Percentiles rank a stretch among this genome's conserved stretches.
Evolutionary conservation across 2,888 invertebrate genomes (phyloP).

Genomic region (Laothoe populi): DNA sequence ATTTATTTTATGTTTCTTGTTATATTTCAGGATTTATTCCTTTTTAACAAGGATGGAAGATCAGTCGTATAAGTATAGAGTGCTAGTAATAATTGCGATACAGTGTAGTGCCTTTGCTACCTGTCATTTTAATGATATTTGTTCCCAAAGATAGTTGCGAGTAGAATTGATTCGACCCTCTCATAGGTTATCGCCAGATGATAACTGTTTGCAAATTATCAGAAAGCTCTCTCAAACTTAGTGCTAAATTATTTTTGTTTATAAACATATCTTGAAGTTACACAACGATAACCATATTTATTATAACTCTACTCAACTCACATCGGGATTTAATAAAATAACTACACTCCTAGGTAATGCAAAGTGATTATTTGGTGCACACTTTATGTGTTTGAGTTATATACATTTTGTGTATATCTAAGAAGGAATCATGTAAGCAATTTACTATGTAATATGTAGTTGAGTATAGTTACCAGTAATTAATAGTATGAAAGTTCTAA

Average conservation of each 20-base stretch:
- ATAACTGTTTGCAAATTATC: conserved; percentile 55
- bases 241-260: background rate
- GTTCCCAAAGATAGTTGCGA: conserved; percentile 21
- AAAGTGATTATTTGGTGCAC: conserved; percentile 7
- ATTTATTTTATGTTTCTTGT: conserved; percentile 73
- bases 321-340: conserved; percentile 8
- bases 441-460: background rate
- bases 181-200: conserved; percentile 73
- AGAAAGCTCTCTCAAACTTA: conserved; percentile 23
- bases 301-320: background rate
- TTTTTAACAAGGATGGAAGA: background rate
- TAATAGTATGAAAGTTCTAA: background rate
- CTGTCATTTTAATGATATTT: conserved; percentile 1
- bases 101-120: background rate
- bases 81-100: background rate
- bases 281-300: background rate
- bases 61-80: background rate
- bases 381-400: background rate
- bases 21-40: conserved; percentile 22
- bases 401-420: conserved; percentile 4
- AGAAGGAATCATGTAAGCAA: background rate
- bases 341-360: background rate
- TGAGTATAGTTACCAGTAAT: background rate
- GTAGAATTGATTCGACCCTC: conserved; percentile 40
- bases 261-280: background rate